phyloP scores from a whole-genome alignment of 2,113 vertebrate species.

The Terrapene triunguis region DNA sequence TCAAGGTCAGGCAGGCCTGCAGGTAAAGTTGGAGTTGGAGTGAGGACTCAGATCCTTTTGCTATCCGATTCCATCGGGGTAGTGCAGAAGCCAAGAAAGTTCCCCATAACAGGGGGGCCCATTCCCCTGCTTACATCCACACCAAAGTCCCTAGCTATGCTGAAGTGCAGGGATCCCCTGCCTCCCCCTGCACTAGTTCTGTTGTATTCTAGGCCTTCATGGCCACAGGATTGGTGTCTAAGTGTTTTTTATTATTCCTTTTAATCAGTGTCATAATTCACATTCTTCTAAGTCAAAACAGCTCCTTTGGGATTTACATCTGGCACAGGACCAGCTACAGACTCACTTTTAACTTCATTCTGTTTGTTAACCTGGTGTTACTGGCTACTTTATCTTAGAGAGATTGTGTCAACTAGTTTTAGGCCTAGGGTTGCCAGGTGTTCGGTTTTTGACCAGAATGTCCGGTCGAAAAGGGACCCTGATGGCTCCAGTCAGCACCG shows the following conservation, averaged over 20 bases:
- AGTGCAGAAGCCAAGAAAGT: no score
- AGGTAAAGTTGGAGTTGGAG: no score
- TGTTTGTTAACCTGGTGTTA: neutral
- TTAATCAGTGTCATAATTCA: slow-evolving; percentile 31
- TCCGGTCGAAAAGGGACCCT: no score
- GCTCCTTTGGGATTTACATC: slow-evolving; percentile 27
- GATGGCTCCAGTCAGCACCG: no score
- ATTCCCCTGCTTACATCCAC: no score
- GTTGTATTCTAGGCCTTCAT: neutral
- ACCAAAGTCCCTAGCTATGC: no score
- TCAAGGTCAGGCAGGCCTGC: no score
- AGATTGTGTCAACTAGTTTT: neutral
- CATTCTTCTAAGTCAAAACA: slow-evolving; percentile 29
- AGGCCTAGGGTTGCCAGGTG: neutral
- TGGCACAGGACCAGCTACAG: neutral
- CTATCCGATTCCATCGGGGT: no score
- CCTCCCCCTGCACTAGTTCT: neutral
- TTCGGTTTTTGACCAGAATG: no score
- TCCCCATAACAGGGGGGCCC: no score
- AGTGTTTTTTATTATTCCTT: neutral
- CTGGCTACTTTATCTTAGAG: neutral
- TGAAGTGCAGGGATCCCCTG: neutral
- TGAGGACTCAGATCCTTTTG: no score
- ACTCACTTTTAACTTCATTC: neutral
- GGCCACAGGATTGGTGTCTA: neutral